Evolutionary conservation across 1,140 invertebrate species (phyloP).

Genomic region (Pseudomyrmex flavicornis): DNA sequence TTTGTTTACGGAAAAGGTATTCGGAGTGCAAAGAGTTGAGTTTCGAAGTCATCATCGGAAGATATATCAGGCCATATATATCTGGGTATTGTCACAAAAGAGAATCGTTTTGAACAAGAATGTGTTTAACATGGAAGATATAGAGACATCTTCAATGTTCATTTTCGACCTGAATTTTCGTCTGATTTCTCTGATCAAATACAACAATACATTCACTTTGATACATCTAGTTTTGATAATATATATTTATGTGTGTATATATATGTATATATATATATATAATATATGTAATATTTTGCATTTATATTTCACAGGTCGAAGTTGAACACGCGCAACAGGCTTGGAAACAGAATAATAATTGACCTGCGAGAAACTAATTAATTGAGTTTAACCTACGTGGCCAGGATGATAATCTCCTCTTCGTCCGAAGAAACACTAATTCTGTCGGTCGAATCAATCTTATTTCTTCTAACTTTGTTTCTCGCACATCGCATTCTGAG

Average conservation of each 20-base stretch:
- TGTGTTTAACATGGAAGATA: constrained; percentile 30
- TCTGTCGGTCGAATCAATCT: constrained; percentile 26
- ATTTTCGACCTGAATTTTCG: constrained; percentile 20
- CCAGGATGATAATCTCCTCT: constrained; percentile 28
- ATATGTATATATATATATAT: constrained; percentile 24
- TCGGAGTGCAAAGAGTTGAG: constrained; percentile 41
- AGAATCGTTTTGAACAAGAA: constrained; percentile 16
- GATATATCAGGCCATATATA: constrained; percentile 24
- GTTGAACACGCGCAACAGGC: constrained; percentile 22
- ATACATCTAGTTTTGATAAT: neutral
- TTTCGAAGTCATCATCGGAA: constrained; percentile 29
- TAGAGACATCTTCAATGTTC: constrained; percentile 30
- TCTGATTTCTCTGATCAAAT: neutral
- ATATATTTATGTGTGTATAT: neutral
- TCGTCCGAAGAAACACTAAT: constrained; percentile 27
- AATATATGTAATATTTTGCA: neutral
- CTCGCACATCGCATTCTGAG: constrained; percentile 73
- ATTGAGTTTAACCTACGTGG: constrained; percentile 32
- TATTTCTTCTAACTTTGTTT: constrained; percentile 64
- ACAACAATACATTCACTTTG: neutral
- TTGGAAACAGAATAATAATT: constrained; percentile 45
- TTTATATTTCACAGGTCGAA: constrained; percentile 27
- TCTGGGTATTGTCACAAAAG: constrained; percentile 12
- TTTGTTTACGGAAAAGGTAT: constrained; percentile 6
- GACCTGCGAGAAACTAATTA: constrained; percentile 45